A percentile compares a stretch with the other conserved stretches of the same genome.
Conservation (phyloP, 1,140 invertebrate species). For the Calosoma granatense region DNA sequence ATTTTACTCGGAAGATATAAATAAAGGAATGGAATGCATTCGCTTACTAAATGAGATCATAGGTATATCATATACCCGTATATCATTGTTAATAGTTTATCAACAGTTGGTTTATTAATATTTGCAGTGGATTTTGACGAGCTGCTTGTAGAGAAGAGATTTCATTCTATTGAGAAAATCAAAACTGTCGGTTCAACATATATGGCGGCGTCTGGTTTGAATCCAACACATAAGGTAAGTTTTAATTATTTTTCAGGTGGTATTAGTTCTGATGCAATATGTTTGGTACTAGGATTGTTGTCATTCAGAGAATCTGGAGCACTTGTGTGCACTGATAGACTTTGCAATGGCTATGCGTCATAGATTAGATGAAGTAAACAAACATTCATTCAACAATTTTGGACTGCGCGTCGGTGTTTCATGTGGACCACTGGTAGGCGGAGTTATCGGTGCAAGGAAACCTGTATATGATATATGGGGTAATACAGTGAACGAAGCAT, state of each 20-base stretch:
- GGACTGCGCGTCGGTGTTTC: conserved; percentile 86
- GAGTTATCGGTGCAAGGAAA: conserved; percentile 94
- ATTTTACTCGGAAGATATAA: conserved; percentile 96
- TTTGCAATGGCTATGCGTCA: conserved; percentile 88
- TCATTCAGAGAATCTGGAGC: conserved; percentile 52
- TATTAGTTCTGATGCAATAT: not conserved
- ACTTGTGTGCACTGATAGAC: conserved; percentile 80
- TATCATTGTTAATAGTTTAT: conserved; percentile 9
- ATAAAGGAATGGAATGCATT: conserved; percentile 95
- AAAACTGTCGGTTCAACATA: conserved; percentile 96
- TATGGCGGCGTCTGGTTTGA: conserved; percentile 97
- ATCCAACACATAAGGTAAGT: conserved; percentile 57
- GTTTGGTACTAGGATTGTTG: not conserved
- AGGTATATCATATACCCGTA: conserved; percentile 46
- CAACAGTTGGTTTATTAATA: conserved; percentile 16
- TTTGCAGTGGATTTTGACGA: conserved; percentile 84
- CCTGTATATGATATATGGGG: conserved; percentile 99
- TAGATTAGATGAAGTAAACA: conserved; percentile 84
- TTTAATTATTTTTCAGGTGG: not conserved
- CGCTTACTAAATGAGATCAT: conserved; percentile 97
- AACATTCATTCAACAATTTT: conserved; percentile 96
- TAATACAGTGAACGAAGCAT: conserved; percentile 86
- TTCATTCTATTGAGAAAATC: conserved; percentile 93
- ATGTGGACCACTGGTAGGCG: conserved; percentile 88
- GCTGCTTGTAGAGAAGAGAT: conserved; percentile 78